Percentiles rank a stretch among this genome's conserved stretches.
Evolutionary conservation across 2,888 invertebrate genomes (phyloP).

Genomic region (Harpalus rufipes): DNA sequence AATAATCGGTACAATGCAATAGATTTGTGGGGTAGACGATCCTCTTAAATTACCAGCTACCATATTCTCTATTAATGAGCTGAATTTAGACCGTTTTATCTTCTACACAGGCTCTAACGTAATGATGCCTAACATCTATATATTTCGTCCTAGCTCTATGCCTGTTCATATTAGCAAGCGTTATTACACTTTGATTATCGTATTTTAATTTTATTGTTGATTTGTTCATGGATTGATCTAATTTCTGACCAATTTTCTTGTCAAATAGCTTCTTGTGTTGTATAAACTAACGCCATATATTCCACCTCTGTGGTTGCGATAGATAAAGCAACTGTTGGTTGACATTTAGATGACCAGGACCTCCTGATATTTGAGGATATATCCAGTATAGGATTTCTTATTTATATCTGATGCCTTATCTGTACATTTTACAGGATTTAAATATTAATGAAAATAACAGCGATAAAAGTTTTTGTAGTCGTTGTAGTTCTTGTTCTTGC

Average conservation of each 20-base stretch:
- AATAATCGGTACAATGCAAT: no score
- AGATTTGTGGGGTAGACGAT: slow-evolving; percentile 5
- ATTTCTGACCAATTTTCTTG: slow-evolving; percentile 62
- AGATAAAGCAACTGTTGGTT: slow-evolving; percentile 71
- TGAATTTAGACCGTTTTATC: slow-evolving; percentile 58
- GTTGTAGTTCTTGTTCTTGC: no score
- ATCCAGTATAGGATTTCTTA: slow-evolving; percentile 15
- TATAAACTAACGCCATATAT: slow-evolving; percentile 71
- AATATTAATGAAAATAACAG: no score
- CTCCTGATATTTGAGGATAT: slow-evolving; percentile 47
- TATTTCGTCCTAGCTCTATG: slow-evolving; percentile 69
- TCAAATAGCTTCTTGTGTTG: slow-evolving; percentile 70
- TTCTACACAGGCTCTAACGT: slow-evolving; percentile 67
- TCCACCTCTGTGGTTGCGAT: background rate
- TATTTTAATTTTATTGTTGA: slow-evolving; percentile 57
- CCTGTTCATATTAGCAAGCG: slow-evolving; percentile 66
- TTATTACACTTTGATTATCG: slow-evolving; percentile 69
- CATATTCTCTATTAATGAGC: slow-evolving; percentile 58
- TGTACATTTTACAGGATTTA: no score
- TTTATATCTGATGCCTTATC: no score
- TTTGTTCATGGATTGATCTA: slow-evolving; percentile 29
- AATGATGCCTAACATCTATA: slow-evolving; percentile 62
- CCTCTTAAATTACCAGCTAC: slow-evolving; percentile 71
- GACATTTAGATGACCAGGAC: slow-evolving; percentile 67
- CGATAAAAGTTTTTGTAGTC: no score